Evolutionary conservation across 2,797 vertebrate genomes (phyloP).

Genomic region (Lagorchestes hirsutus): DNA sequence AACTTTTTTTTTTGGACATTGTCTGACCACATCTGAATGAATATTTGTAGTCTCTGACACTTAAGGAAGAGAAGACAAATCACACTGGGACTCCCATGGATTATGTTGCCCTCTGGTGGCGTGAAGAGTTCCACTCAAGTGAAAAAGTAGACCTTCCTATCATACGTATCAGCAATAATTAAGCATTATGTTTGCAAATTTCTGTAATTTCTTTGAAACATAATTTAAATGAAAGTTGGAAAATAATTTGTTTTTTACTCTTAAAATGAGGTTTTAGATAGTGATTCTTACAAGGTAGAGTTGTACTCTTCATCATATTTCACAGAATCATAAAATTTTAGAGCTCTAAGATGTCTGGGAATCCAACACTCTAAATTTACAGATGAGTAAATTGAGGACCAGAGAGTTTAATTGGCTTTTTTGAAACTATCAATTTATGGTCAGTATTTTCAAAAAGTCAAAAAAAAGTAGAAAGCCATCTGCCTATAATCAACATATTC

Average conservation of each 20-base stretch:
- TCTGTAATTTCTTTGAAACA: conserved; percentile 6
- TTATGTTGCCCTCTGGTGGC: conserved; percentile 74
- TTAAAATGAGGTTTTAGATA: neutral
- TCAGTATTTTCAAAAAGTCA: neutral
- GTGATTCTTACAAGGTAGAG: neutral
- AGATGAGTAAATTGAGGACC: neutral
- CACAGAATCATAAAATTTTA: neutral
- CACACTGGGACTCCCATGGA: conserved; percentile 6
- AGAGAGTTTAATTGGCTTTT: neutral
- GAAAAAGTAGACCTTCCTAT: neutral
- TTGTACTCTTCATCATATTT: neutral
- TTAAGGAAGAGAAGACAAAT: neutral
- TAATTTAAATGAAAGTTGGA: conserved; percentile 37
- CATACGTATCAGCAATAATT: neutral
- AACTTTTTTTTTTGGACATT: neutral
- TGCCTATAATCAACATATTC: neutral
- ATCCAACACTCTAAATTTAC: neutral
- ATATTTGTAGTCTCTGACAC: neutral
- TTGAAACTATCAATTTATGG: neutral
- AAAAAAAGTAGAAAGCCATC: neutral
- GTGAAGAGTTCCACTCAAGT: neutral
- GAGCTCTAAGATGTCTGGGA: neutral
- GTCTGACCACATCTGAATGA: neutral
- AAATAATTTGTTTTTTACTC: neutral
- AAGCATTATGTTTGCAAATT: conserved; percentile 5